phyloP scores from a whole-genome alignment of 2,888 invertebrate species.

The Erebia epiphron region DNA sequence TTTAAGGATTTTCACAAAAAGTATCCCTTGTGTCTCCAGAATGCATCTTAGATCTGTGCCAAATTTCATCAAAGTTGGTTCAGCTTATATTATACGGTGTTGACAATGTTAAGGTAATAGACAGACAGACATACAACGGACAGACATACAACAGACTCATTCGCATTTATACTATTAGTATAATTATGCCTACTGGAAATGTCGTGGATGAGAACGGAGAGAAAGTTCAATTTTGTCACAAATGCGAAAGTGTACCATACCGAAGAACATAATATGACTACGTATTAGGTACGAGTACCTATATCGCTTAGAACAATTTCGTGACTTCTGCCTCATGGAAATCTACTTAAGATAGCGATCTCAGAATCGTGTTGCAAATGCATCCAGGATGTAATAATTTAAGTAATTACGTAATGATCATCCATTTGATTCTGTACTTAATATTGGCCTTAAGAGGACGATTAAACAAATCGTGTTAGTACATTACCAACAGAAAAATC shows the following conservation, averaged over 20 bases:
- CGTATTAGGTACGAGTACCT: too few species aligned
- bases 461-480: constrained; percentile 24
- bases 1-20: too few species aligned
- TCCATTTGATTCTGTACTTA: constrained; percentile 35
- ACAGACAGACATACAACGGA: too few species aligned
- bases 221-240: not conserved
- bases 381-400: constrained; percentile 42
- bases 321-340: constrained; percentile 33
- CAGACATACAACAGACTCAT: too few species aligned
- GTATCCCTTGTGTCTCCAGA: too few species aligned
- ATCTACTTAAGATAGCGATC: constrained; percentile 33
- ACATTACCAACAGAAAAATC: too few species aligned
- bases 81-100: too few species aligned
- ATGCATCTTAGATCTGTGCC: too few species aligned
- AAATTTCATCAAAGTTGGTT: too few species aligned
- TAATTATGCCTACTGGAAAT: not conserved
- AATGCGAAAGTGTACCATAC: not conserved
- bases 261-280: not conserved
- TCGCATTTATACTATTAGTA: not conserved
- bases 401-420: constrained; percentile 39
- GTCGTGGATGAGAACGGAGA: not conserved
- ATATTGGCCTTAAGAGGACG: constrained; percentile 34
- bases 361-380: constrained; percentile 41
- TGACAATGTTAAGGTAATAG: too few species aligned
- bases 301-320: constrained; percentile 12